Evolutionary conservation across 2,888 invertebrate species (phyloP).

Genomic region (Acleris sparsana): DNA sequence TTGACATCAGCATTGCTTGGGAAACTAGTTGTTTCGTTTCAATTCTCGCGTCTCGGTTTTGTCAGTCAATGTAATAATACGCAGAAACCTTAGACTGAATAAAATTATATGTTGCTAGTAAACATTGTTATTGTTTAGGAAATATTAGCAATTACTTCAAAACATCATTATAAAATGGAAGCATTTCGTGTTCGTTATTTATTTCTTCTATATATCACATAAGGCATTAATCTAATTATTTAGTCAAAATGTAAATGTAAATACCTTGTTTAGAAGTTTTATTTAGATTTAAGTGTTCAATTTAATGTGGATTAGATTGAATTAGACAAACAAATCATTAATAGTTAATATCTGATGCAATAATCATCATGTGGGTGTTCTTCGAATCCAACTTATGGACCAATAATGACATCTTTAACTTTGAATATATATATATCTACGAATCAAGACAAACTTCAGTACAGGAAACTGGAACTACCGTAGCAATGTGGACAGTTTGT

Average conservation of each 20-base stretch:
- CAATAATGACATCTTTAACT: slow-evolving; percentile 67
- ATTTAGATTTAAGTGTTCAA: slow-evolving; percentile 81
- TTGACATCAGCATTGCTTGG: slow-evolving; percentile 28
- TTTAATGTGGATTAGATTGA: slow-evolving; percentile 77
- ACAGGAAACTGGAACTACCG: slow-evolving; percentile 51
- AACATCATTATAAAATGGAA: slow-evolving; percentile 71
- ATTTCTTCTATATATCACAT: slow-evolving; percentile 67
- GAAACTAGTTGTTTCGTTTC: slow-evolving; percentile 38
- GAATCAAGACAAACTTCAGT: slow-evolving; percentile 47
- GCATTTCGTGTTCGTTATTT: slow-evolving; percentile 83
- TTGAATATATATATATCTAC: slow-evolving; percentile 58
- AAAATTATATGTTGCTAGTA: slow-evolving; percentile 62
- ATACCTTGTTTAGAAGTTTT: slow-evolving; percentile 81
- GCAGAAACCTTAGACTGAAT: slow-evolving; percentile 75
- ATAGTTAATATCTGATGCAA: slow-evolving; percentile 55
- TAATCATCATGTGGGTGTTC: slow-evolving; percentile 62
- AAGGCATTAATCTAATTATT: slow-evolving; percentile 79
- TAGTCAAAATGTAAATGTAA: slow-evolving; percentile 80
- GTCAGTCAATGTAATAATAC: slow-evolving; percentile 71
- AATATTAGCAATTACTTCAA: slow-evolving; percentile 70
- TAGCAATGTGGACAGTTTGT: slow-evolving; percentile 71
- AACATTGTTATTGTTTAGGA: slow-evolving; percentile 73
- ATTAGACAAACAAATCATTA: slow-evolving; percentile 65
- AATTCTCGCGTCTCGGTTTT: slow-evolving; percentile 50
- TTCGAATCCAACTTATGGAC: slow-evolving; percentile 76